These are phyloP conservation scores for Pemphigus obesinymphae DNA, from an alignment of 1,140 invertebrate species.

Conservation along the genomic window DNA sequence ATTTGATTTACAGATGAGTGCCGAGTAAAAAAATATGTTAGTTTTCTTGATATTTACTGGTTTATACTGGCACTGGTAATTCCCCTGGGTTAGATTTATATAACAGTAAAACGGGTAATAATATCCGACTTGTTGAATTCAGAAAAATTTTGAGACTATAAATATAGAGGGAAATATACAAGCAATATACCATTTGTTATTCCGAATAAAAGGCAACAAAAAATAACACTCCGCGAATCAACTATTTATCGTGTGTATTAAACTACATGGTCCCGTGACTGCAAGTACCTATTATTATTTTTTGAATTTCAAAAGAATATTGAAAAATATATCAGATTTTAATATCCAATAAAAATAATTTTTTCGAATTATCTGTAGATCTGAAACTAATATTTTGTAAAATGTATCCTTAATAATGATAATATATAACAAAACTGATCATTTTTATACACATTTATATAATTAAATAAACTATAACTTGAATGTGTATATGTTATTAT, in stretches of 20 bases:
- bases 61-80: neutral
- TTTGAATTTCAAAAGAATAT: too few species aligned
- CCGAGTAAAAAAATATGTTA: neutral
- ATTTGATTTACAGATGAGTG: too few species aligned
- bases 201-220: neutral
- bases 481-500: too few species aligned
- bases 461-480: too few species aligned
- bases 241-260: neutral
- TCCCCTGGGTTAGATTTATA: neutral
- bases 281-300: neutral
- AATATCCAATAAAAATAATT: too few species aligned
- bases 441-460: too few species aligned
- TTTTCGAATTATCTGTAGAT: too few species aligned
- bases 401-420: too few species aligned
- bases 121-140: neutral
- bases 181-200: neutral
- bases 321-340: too few species aligned
- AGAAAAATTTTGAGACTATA: neutral
- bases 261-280: neutral
- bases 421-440: too few species aligned
- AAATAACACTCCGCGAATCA: neutral
- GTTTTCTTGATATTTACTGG: neutral
- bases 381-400: too few species aligned
- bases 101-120: neutral
- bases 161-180: neutral